Base-by-base conservation (phyloP, 2,888 invertebrate genomes). In the Drosophila testacea region DNA sequence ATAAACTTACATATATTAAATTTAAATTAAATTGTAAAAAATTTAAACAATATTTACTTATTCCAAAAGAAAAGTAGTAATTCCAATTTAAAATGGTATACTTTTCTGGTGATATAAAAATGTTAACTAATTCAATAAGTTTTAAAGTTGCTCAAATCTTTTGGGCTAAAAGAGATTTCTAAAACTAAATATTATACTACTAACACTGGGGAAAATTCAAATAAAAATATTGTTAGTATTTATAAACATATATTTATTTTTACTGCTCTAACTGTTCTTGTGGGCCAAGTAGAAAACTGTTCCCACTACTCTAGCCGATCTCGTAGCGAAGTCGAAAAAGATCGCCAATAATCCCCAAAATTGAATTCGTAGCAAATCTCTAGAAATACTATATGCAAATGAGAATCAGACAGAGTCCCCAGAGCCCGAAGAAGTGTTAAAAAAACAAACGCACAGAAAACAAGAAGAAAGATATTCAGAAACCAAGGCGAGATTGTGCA, bases 401-500 rank as follows among this genome's bases (percentile, higher is more conserved):
- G 44, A 28, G 48, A 69, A 46, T 34, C 27, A 39, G 13, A 13
- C 22, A 28, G 30, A 46, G 38, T 22, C n/a, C 9, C n/a, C 54
- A 22, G n/a, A 57, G 27, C 59, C 16, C 28, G 30, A 56, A 63
- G 64, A 75, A 73, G 77, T 72, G 77, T 71, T 77, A 60, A 73
- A 46, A 73, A 60, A 73, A 64, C 55, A 75, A 44, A 62, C 52
- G 42, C 39, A 47, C 10, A 73, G 61, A 67, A 72, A 52, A 63
- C 47, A 69, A 46, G 34, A 59, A 56, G 56, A 51, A 56, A 59
- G 42, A 56, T 66, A 51, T 51, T 62, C 46, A 44, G 42, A 75
- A 32, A 78, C 46, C 57, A 54, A 59, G 72, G 52, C 64, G 36
- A 64, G 46, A 57, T 59, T 76, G 63, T 51, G 63, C 59, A 77